Conservation (phyloP, 2,797 vertebrate genomes). For the Austrolebias charrua region DNA sequence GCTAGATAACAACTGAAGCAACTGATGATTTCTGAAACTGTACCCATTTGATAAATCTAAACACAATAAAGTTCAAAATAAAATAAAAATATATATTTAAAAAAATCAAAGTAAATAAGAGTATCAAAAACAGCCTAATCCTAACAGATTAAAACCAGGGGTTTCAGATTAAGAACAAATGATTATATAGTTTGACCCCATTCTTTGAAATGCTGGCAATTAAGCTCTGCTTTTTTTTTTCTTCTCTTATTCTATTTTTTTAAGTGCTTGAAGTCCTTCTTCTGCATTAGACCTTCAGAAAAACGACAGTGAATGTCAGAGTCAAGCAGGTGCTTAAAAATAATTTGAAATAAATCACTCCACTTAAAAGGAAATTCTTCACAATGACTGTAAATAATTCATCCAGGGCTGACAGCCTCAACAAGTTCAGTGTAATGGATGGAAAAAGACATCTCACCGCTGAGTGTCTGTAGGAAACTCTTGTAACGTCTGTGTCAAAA, state of each 20-base stretch:
- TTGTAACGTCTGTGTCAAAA: conserved; percentile 2
- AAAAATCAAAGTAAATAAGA: too few species aligned
- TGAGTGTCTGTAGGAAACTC: conserved; percentile 1
- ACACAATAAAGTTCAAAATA: too few species aligned
- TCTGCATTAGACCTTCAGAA: background rate
- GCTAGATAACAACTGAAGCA: too few species aligned
- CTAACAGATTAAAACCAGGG: too few species aligned
- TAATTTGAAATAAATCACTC: conserved; percentile 4
- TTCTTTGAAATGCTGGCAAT: background rate
- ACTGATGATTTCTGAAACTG: too few species aligned
- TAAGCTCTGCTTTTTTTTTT: background rate
- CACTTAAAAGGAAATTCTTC: conserved; percentile 1
- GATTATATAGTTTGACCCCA: too few species aligned
- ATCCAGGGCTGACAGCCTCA: background rate
- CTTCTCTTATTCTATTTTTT: too few species aligned
- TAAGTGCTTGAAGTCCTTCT: background rate
- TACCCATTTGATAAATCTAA: too few species aligned
- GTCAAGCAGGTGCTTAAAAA: background rate
- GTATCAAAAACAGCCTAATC: too few species aligned
- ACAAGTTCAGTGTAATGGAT: conserved; percentile 1
- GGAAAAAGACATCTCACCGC: background rate
- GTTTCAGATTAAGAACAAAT: too few species aligned
- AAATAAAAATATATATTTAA: too few species aligned
- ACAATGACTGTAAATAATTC: conserved; percentile 3
- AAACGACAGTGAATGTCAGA: background rate